Evolutionary conservation across 1,140 invertebrate species (phyloP), one percentile per base, ranked within the genome.

Genomic region (Dendrolimus kikuchii): DNA sequence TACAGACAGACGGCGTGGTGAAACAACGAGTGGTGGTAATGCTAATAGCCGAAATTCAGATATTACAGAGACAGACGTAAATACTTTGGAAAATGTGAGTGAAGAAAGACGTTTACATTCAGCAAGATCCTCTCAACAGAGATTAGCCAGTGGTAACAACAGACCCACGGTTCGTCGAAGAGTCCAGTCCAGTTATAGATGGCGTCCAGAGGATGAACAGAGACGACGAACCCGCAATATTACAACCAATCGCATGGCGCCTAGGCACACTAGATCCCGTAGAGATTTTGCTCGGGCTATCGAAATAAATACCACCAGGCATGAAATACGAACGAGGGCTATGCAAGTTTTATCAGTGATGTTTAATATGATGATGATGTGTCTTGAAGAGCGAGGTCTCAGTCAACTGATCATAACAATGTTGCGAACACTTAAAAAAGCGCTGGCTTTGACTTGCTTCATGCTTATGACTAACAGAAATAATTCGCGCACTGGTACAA

Each of bases 341-440:
- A 86, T 85, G 74, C 78, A 86, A 64, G 83, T 88, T 4, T 58
- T 88, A 7, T 81, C 81, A 7, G 74, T 87, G 3, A 86, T 88
- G 83, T 88, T 88, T 48, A 83, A 85, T 49, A 82, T 84, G 69
- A 88, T 88, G 84, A 86, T 88, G 81, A 81, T 81, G 72, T 88
- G 87, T 53, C 62, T 86, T 6, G 79, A 88, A 56, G 79, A 85
- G 49, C 68, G 73, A 39, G 84, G 81, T 6, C 62, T 88, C 6
- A 85, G 80, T 57, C 77, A 85, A 57, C 64, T 78, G 3, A 87
- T 88, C 40, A 86, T 87, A n/a, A 77, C 58, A 49, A 87, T 88
- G 86, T 57, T 88, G 39, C 64, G 75, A 49, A 77, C 73, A 10
- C 70, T 88, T 7, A 88, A 88, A 60, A 85, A 80, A 52, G 80